Percentiles rank a stretch among this genome's conserved stretches.
Conservation (phyloP, 2,113 vertebrate species). For the Silurus meridionalis region DNA sequence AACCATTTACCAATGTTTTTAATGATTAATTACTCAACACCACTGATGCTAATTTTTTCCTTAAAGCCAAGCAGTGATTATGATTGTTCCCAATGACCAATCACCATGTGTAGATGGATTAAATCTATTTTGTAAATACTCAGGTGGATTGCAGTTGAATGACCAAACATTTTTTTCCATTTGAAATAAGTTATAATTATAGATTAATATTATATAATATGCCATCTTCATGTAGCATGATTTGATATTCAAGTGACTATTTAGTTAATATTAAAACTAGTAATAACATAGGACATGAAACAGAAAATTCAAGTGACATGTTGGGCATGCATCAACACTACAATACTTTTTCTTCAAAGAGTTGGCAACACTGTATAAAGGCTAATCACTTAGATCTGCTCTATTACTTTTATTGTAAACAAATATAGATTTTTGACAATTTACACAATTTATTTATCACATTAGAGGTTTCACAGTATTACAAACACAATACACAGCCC, state of each 20-base stretch:
- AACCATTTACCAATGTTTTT: too few species aligned
- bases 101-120: background rate
- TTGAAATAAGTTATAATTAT: background rate
- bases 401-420: slow-evolving; percentile 32
- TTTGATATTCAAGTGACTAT: background rate
- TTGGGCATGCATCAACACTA: background rate
- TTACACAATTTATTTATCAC: slow-evolving; percentile 28
- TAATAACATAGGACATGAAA: background rate
- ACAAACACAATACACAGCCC: slow-evolving; percentile 5
- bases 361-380: background rate
- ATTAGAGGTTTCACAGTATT: slow-evolving; percentile 36
- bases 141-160: background rate
- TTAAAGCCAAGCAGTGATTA: background rate
- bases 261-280: background rate
- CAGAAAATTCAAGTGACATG: background rate
- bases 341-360: background rate
- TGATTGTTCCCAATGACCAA: background rate
- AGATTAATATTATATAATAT: background rate
- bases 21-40: background rate
- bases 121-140: background rate
- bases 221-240: background rate
- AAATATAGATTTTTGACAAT: slow-evolving; percentile 29
- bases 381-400: background rate
- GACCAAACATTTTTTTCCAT: background rate
- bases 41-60: background rate